Evolutionary conservation across 2,888 invertebrate genomes (phyloP).

Genomic region (Oasisia sp.): DNA sequence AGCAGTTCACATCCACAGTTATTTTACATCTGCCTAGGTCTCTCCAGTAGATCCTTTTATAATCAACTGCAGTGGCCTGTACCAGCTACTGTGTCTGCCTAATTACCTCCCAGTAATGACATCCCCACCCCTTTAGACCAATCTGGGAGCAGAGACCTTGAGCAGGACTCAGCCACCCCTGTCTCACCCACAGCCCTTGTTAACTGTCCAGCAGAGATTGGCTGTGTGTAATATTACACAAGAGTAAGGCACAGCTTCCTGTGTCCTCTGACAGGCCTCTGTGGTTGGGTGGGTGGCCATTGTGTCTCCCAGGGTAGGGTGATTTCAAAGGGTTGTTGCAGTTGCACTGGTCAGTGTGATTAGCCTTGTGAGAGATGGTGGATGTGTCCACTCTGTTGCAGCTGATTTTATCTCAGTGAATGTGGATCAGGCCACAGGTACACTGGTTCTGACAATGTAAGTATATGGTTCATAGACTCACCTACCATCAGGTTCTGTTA

Average conservation of each 20-base stretch:
- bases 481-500: neutral
- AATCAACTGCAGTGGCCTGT: neutral
- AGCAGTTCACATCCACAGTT: neutral
- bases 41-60: too few relatives aligned
- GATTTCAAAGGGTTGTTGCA: neutral
- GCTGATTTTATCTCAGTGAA: neutral
- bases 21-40: neutral
- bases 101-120: neutral
- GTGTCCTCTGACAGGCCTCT: neutral
- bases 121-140: neutral
- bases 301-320: neutral
- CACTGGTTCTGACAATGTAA: neutral
- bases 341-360: neutral
- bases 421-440: neutral
- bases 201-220: slow-evolving; percentile 10
- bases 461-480: too few relatives aligned
- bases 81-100: neutral
- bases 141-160: neutral
- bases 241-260: slow-evolving; percentile 17
- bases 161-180: neutral
- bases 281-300: neutral
- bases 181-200: neutral
- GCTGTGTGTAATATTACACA: slow-evolving; percentile 8
- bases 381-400: neutral
- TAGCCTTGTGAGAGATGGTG: neutral